A percentile compares a stretch with the other conserved stretches of the same genome.
These are phyloP conservation scores for Anarrhichthys ocellatus DNA, from an alignment of 2,113 vertebrate species.

Conservation along the genomic window DNA sequence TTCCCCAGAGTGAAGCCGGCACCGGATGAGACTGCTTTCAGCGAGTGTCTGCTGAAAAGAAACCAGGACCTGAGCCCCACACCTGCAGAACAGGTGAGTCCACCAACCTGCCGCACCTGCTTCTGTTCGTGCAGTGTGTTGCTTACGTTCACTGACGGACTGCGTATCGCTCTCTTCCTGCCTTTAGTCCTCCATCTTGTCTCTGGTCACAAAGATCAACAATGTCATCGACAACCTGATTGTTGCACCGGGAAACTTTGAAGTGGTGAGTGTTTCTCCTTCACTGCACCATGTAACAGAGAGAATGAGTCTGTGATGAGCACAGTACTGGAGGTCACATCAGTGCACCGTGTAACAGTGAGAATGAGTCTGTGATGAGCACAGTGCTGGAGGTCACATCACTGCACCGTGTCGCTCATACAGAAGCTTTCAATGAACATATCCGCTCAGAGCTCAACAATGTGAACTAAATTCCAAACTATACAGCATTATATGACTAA, in stretches of 20 bases:
- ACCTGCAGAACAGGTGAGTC: conserved; percentile 90
- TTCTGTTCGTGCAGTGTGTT: neutral
- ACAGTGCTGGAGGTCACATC: too few relatives aligned
- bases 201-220: conserved; percentile 98
- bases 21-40: conserved; percentile 91
- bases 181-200: conserved; percentile 94
- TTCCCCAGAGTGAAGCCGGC: conserved; percentile 96
- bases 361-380: too few relatives aligned
- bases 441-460: too few relatives aligned
- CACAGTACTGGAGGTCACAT: too few relatives aligned
- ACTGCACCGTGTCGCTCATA: too few relatives aligned
- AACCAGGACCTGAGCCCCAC: conserved; percentile 97
- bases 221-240: conserved; percentile 98
- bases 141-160: neutral
- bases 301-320: neutral
- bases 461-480: neutral
- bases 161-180: neutral
- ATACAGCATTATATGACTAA: too few relatives aligned
- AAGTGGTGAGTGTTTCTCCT: conserved; percentile 90
- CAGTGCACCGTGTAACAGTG: too few relatives aligned
- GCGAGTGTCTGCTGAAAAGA: conserved; percentile 93
- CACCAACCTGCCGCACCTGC: neutral
- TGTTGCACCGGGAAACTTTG: conserved; percentile 95
- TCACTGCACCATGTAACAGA: neutral
- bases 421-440: too few relatives aligned